Conservation (phyloP, 2,888 invertebrate species). For the Athalia rosae region DNA sequence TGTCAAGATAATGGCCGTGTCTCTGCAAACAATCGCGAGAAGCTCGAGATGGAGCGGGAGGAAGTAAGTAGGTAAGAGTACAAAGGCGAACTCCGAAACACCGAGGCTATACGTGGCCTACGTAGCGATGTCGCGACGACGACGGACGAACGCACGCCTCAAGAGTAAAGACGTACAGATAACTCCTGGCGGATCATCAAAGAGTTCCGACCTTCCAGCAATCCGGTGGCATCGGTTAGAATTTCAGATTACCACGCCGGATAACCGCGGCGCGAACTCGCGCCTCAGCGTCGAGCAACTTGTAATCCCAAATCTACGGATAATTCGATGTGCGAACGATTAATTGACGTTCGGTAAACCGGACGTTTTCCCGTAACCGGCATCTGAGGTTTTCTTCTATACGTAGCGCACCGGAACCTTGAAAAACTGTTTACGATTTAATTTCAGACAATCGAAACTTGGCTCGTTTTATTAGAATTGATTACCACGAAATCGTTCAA, state of each 20-base stretch:
- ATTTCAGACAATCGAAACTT: no score
- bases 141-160: slow-evolving; percentile 7
- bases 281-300: slow-evolving; percentile 20
- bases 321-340: no score
- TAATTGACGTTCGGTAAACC: no score
- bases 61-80: slow-evolving; percentile 12
- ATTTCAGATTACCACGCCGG: slow-evolving; percentile 42
- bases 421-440: no score
- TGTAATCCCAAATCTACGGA: background rate
- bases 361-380: no score
- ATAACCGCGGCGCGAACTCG: slow-evolving; percentile 11
- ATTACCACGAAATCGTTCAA: no score
- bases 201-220: slow-evolving; percentile 37
- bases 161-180: slow-evolving; percentile 44
- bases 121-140: background rate
- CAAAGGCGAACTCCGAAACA: slow-evolving; percentile 29
- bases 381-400: no score
- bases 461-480: no score
- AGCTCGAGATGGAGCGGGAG: slow-evolving; percentile 21
- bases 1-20: slow-evolving; percentile 44
- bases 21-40: slow-evolving; percentile 43
- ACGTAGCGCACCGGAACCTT: no score
- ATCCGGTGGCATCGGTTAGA: slow-evolving; percentile 44
- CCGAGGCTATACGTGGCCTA: no score
- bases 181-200: slow-evolving; percentile 31